Conservation (phyloP, 2,113 vertebrate species). For the Anguilla japonica region DNA sequence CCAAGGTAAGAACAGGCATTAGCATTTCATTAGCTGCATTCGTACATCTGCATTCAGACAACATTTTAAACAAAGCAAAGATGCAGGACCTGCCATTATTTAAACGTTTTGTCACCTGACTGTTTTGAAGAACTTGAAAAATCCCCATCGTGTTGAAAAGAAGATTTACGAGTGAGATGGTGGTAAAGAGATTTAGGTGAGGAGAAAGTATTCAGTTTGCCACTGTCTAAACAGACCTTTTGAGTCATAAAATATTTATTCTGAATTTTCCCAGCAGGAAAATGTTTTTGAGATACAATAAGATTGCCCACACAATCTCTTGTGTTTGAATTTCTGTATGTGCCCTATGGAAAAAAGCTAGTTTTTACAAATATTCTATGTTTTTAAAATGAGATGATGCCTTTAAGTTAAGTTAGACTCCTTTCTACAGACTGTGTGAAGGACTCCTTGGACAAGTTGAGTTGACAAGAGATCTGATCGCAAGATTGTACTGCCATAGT, state of each 20-base stretch:
- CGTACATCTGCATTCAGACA: background rate
- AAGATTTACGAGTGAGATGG: too few relatives aligned
- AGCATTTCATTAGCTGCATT: background rate
- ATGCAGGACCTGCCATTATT: background rate
- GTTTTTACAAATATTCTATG: background rate
- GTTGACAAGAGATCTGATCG: too few relatives aligned
- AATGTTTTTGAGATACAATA: background rate
- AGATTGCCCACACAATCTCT: background rate
- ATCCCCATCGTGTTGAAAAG: too few relatives aligned
- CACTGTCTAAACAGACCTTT: too few relatives aligned
- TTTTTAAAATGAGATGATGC: background rate
- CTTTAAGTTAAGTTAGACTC: background rate
- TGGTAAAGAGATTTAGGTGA: too few relatives aligned
- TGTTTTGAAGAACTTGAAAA: background rate
- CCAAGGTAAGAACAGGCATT: background rate
- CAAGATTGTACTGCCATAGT: too few relatives aligned
- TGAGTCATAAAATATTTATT: background rate
- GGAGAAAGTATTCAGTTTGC: too few relatives aligned
- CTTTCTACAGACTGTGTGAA: background rate
- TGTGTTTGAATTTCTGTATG: background rate
- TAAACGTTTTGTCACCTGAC: background rate
- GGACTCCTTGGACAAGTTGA: background rate
- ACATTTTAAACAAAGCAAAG: background rate
- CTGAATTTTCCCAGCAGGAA: background rate
- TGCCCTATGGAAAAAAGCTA: background rate